A percentile compares a stretch with the other conserved stretches of the same genome.
phyloP scores from a whole-genome alignment of 2,797 vertebrate genomes.

The Enteromius argenteus region DNA sequence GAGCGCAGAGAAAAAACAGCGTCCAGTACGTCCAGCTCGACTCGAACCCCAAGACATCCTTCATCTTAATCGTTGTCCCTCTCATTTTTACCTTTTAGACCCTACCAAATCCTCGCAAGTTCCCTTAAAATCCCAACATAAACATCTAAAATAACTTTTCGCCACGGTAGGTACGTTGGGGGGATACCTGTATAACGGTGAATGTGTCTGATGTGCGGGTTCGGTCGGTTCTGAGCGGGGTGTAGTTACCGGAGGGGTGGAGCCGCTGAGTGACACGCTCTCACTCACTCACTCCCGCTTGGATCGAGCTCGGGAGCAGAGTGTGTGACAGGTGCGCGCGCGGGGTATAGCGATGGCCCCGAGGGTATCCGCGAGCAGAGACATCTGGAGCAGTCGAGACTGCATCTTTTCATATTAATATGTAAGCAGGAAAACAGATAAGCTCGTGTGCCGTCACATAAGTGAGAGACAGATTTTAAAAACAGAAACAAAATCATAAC shows the following conservation, averaged over 20 bases:
- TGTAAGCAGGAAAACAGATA: conserved; percentile 27
- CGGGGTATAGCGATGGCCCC: conserved; percentile 40
- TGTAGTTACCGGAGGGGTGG: conserved; percentile 51
- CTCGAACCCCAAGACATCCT: conserved; percentile 17
- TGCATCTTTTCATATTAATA: conserved; percentile 46
- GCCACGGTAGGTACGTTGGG: conserved; percentile 5
- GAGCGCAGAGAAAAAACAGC: conserved; percentile 28
- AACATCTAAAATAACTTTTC: conserved; percentile 35
- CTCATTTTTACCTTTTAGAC: not conserved
- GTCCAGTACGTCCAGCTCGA: conserved; percentile 28
- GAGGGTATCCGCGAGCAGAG: conserved; percentile 44
- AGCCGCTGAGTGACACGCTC: conserved; percentile 49
- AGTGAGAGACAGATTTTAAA: conserved; percentile 4
- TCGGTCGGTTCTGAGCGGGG: conserved; percentile 38
- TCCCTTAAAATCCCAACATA: conserved; percentile 21
- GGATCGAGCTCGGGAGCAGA: conserved; percentile 35
- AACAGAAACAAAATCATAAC: not conserved
- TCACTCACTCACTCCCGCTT: conserved; percentile 31
- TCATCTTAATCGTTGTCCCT: conserved; percentile 17
- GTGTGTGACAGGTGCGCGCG: conserved; percentile 50
- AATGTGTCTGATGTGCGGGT: conserved; percentile 24
- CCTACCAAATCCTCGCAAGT: conserved; percentile 17
- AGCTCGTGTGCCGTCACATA: conserved; percentile 13
- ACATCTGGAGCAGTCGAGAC: conserved; percentile 43
- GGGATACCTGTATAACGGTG: conserved; percentile 34